Conservation (phyloP, 1,140 invertebrate genomes). For the Drosophila suzukii region DNA sequence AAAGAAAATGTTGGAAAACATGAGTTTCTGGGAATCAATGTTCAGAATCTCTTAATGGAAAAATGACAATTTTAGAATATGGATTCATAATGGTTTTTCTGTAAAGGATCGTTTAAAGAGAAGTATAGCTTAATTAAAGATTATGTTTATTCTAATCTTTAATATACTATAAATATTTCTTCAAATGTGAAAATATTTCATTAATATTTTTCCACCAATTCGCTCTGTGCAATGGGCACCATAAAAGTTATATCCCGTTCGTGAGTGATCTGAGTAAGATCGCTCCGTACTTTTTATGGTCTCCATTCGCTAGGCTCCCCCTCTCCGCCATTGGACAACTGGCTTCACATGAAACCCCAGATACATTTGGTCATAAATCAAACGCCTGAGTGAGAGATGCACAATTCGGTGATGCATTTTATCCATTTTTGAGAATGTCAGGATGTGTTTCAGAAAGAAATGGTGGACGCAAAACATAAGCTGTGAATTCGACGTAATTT, state of each 20-base stretch:
- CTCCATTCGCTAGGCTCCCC: constrained; percentile 16
- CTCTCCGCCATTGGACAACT: constrained; percentile 30
- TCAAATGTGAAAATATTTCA: no score
- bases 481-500: constrained; percentile 56
- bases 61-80: no score
- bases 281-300: constrained; percentile 44
- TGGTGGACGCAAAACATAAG: constrained; percentile 43
- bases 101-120: no score
- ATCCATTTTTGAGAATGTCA: constrained; percentile 56
- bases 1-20: no score
- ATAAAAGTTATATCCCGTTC: constrained; percentile 56
- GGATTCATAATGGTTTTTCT: no score
- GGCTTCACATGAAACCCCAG: constrained; percentile 37
- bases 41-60: no score
- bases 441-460: constrained; percentile 18
- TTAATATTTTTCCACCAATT: background rate
- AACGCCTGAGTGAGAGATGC: constrained; percentile 34
- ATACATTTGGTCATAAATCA: constrained; percentile 47
- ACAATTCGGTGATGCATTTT: constrained; percentile 28
- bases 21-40: no score
- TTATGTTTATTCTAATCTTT: no score
- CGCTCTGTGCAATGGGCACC: constrained; percentile 11
- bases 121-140: no score
- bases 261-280: constrained; percentile 59
- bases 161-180: no score